phyloP scores from a whole-genome alignment of 2,113 vertebrate genomes.

The Brachyhypopomus occidentalis region DNA sequence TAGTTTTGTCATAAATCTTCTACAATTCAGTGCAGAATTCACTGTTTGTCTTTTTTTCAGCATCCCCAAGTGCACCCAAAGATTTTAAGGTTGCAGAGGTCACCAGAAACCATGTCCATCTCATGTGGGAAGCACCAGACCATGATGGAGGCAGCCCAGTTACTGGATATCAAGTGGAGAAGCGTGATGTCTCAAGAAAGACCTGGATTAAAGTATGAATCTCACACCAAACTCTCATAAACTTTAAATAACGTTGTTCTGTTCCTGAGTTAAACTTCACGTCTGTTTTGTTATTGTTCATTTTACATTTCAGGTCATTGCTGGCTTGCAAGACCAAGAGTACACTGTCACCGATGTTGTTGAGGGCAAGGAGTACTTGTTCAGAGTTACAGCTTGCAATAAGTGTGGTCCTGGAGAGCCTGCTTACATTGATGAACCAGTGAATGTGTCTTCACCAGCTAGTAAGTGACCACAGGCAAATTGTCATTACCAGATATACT shows the following conservation, averaged over 20 bases:
- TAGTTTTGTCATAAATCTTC: neutral
- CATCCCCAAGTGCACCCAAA: slow-evolving; percentile 90
- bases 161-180: slow-evolving; percentile 92
- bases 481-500: neutral
- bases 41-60: slow-evolving; percentile 64
- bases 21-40: neutral
- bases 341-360: slow-evolving; percentile 92
- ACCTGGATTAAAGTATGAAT: slow-evolving; percentile 90
- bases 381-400: slow-evolving; percentile 91
- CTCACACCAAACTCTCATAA: neutral
- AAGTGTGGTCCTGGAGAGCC: slow-evolving; percentile 97
- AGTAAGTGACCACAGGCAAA: slow-evolving; percentile 76
- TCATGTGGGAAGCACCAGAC: slow-evolving; percentile 94
- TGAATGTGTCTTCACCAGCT: slow-evolving; percentile 94
- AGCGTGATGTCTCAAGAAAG: slow-evolving; percentile 92
- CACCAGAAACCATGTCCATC: slow-evolving; percentile 84
- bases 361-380: slow-evolving; percentile 96
- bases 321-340: slow-evolving; percentile 87
- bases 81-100: slow-evolving; percentile 91
- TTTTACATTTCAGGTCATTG: slow-evolving; percentile 76
- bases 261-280: neutral
- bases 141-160: slow-evolving; percentile 95
- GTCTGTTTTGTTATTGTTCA: neutral
- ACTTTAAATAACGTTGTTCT: neutral
- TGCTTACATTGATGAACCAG: slow-evolving; percentile 91